Evolutionary conservation across 2,113 vertebrate genomes (phyloP).

Genomic region (Chaetorhynchus papuensis): DNA sequence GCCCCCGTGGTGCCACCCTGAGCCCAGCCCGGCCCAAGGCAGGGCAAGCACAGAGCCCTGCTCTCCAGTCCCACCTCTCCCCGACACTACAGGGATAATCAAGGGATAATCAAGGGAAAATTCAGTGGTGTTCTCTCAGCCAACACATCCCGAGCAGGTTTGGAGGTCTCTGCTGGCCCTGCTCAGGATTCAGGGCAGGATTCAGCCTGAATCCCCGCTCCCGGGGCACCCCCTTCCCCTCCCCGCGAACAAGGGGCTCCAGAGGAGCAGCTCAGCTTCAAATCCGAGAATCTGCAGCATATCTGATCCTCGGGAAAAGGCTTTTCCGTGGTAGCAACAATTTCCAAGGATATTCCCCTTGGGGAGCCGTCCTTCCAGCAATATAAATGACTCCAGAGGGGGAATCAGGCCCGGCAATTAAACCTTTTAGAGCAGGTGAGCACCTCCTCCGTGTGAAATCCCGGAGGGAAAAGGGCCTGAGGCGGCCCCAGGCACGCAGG

Average conservation of each 20-base stretch:
- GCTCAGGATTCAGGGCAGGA: constrained; percentile 43
- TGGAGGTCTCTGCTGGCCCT: constrained; percentile 42
- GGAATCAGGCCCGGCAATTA: constrained; percentile 33
- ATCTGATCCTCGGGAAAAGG: background rate
- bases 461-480: background rate
- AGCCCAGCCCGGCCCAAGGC: background rate
- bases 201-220: background rate
- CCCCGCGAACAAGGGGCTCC: too few species aligned
- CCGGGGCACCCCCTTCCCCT: background rate
- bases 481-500: background rate
- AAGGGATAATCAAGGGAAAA: too few species aligned
- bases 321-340: background rate
- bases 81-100: constrained; percentile 35
- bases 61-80: background rate
- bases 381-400: constrained; percentile 2
- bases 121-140: constrained; percentile 48
- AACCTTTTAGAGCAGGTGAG: constrained; percentile 11
- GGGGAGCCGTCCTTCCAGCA: background rate
- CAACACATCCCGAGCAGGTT: constrained; percentile 45
- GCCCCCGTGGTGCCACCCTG: background rate
- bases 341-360: background rate
- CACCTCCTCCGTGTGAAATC: background rate
- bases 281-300: background rate
- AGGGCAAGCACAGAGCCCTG: background rate
- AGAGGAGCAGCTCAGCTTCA: background rate